phyloP scores from a whole-genome alignment of 2,797 vertebrate species.

The Lophius americanus region DNA sequence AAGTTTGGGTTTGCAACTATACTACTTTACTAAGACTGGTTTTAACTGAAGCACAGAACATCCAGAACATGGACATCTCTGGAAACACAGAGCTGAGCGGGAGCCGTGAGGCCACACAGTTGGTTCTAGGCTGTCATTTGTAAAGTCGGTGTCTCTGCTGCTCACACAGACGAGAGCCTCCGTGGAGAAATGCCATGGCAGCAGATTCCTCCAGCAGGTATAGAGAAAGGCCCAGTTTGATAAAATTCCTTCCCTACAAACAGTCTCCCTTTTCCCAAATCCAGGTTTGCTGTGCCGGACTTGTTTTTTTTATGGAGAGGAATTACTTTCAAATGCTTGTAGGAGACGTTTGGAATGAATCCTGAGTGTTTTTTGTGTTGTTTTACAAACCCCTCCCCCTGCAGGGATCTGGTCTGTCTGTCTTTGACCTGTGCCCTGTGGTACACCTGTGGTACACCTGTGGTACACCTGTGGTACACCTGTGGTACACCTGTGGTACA shows the following conservation, averaged over 20 bases:
- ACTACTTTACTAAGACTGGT: too few relatives aligned
- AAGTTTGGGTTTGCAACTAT: too few relatives aligned
- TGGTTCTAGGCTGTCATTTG: slow-evolving; percentile 32
- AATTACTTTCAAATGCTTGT: slow-evolving; percentile 20
- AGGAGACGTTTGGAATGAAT: slow-evolving; percentile 67
- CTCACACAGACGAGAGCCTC: slow-evolving; percentile 91
- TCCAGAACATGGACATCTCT: not conserved
- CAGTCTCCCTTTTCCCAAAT: slow-evolving; percentile 16
- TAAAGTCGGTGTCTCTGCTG: slow-evolving; percentile 85
- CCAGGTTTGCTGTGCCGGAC: slow-evolving; percentile 60
- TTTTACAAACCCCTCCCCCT: slow-evolving; percentile 12
- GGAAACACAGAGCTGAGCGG: not conserved
- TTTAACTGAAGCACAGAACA: too few relatives aligned
- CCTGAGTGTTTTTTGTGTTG: slow-evolving; percentile 28
- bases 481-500: slow-evolving; percentile 1
- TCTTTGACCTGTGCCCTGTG: not conserved
- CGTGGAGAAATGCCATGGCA: slow-evolving; percentile 91
- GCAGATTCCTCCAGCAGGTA: slow-evolving; percentile 93
- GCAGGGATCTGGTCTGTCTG: slow-evolving; percentile 1
- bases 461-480: slow-evolving; percentile 5
- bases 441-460: not conserved
- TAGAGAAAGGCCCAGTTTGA: slow-evolving; percentile 69
- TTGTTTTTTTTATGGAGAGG: slow-evolving; percentile 21
- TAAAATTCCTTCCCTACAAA: slow-evolving; percentile 33
- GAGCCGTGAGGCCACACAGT: not conserved